Evolutionary conservation across 1,140 invertebrate species (phyloP).

Genomic region (Doryteuthis pealeii): DNA sequence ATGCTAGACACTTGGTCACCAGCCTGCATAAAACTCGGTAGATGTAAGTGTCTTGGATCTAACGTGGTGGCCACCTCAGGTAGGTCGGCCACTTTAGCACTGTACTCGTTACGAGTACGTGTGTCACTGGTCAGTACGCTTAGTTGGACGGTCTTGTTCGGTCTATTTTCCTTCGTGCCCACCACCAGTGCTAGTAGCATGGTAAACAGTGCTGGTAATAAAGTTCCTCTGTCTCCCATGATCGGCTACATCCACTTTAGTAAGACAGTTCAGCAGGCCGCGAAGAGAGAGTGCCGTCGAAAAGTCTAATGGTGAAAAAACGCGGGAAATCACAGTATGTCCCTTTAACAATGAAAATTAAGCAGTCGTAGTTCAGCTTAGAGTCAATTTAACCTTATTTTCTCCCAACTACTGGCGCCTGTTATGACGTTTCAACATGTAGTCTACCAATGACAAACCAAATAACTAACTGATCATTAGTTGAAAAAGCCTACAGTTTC

Average conservation of each 20-base stretch:
- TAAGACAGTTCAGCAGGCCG: background rate
- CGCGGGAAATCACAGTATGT: background rate
- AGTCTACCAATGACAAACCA: slow-evolving; percentile 5
- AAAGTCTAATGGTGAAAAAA: slow-evolving; percentile 9
- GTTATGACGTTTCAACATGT: slow-evolving; percentile 7
- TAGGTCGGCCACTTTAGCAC: background rate
- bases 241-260: slow-evolving; percentile 9
- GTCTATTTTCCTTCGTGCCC: background rate
- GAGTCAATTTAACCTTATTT: slow-evolving; percentile 9
- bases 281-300: background rate
- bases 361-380: background rate
- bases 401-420: background rate
- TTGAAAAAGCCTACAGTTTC: slow-evolving; percentile 5
- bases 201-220: slow-evolving; percentile 6
- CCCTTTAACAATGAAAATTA: background rate
- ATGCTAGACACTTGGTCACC: background rate
- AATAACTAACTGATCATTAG: slow-evolving; percentile 10
- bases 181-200: slow-evolving; percentile 3
- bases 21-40: background rate
- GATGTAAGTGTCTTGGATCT: background rate
- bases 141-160: background rate
- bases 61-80: background rate
- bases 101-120: background rate
- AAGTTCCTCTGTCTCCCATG: slow-evolving; percentile 2
- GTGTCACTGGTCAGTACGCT: background rate